phyloP scores from a whole-genome alignment of 1,140 invertebrate genomes.

The Drosophila takahashii region DNA sequence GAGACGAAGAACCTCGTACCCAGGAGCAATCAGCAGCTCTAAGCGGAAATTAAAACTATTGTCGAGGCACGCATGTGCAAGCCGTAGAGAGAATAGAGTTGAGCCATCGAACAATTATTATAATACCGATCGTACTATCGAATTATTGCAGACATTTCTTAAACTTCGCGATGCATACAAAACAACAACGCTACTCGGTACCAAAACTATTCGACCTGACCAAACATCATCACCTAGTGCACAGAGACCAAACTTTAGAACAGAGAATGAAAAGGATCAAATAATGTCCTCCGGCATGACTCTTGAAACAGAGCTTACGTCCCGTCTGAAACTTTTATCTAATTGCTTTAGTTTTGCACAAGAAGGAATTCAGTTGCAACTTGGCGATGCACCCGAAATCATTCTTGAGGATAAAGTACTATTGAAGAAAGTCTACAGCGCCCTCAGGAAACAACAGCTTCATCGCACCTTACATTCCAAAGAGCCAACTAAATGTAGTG shows the following conservation, averaged over 20 bases:
- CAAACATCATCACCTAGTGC: constrained; percentile 73
- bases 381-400: constrained; percentile 24
- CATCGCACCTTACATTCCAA: constrained; percentile 74
- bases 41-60: constrained; percentile 86
- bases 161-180: constrained; percentile 67
- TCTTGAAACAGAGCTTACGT: constrained; percentile 30
- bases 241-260: constrained; percentile 43
- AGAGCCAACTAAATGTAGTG: constrained; percentile 30
- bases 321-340: constrained; percentile 35
- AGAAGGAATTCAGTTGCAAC: constrained; percentile 23
- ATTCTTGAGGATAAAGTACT: constrained; percentile 69
- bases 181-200: constrained; percentile 63
- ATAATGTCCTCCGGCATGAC: background rate
- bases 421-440: constrained; percentile 72
- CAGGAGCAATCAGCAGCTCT: constrained; percentile 86
- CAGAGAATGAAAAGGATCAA: background rate
- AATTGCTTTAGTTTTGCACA: constrained; percentile 8
- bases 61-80: constrained; percentile 38
- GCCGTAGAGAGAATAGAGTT: constrained; percentile 85
- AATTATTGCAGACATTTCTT: constrained; percentile 67
- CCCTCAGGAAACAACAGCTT: constrained; percentile 76
- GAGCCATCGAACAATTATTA: constrained; percentile 76
- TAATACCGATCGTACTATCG: constrained; percentile 59
- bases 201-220: constrained; percentile 73
- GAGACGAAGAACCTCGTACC: constrained; percentile 91